Percentiles rank a stretch among this genome's conserved stretches.
Evolutionary conservation across 2,113 vertebrate species (phyloP).

Genomic region (Pagrus major): DNA sequence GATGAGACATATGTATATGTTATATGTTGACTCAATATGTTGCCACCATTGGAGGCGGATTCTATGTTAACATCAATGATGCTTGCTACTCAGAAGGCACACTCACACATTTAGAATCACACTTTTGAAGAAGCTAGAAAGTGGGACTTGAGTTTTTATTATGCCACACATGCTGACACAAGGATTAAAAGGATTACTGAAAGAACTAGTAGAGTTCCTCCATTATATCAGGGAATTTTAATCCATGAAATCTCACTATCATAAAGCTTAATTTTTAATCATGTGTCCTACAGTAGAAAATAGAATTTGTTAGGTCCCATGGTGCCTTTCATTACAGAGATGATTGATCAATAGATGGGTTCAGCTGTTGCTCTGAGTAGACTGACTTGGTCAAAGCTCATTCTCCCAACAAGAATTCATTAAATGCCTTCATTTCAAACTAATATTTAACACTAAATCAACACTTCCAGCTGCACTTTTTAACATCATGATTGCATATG

Average conservation of each 20-base stretch:
- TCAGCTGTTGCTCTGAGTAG: slow-evolving; percentile 64
- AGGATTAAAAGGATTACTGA: background rate
- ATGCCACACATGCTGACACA: too few relatives aligned
- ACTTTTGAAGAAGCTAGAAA: too few relatives aligned
- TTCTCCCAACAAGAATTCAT: slow-evolving; percentile 64
- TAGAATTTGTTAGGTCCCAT: slow-evolving; percentile 22
- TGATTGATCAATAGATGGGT: slow-evolving; percentile 68
- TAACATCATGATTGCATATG: slow-evolving; percentile 32
- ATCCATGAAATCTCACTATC: slow-evolving; percentile 36
- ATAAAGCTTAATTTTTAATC: slow-evolving; percentile 71
- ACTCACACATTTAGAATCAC: too few relatives aligned
- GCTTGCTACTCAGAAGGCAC: too few relatives aligned
- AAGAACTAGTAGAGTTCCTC: slow-evolving; percentile 17
- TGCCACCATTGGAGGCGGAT: too few relatives aligned
- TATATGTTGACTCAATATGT: too few relatives aligned
- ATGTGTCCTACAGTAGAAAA: slow-evolving; percentile 45
- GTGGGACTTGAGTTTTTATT: too few relatives aligned
- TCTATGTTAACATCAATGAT: too few relatives aligned
- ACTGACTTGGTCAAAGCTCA: slow-evolving; percentile 62
- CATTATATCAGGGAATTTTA: slow-evolving; percentile 58
- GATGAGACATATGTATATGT: too few relatives aligned
- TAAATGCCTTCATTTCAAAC: slow-evolving; percentile 51
- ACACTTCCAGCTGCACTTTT: slow-evolving; percentile 18
- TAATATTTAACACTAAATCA: slow-evolving; percentile 50
- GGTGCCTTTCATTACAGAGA: slow-evolving; percentile 67